A percentile compares a stretch with the other conserved stretches of the same genome.
phyloP scores from a whole-genome alignment of 1,140 invertebrate genomes.

The Neomicropteryx cornuta region DNA sequence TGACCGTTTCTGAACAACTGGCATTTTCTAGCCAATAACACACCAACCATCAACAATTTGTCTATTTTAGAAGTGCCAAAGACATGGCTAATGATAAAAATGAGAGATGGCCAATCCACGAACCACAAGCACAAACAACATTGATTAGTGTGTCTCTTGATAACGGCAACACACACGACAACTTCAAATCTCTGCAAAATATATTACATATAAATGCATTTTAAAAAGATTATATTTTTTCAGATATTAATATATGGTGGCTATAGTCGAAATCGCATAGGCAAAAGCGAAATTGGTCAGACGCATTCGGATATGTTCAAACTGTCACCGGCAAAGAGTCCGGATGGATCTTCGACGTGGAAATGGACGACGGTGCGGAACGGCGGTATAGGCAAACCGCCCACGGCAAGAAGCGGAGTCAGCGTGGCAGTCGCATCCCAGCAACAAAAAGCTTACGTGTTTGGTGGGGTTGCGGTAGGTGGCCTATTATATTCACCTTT shows the following conservation, averaged over 20 bases:
- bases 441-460: constrained; percentile 52
- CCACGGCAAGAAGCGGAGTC: constrained; percentile 20
- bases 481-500: too few species aligned
- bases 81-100: too few species aligned
- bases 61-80: too few species aligned
- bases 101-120: too few species aligned
- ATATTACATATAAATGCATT: background rate
- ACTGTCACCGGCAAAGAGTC: constrained; percentile 56
- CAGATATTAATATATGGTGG: constrained; percentile 75
- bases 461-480: constrained; percentile 34
- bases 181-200: too few species aligned
- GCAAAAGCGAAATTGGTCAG: constrained; percentile 66
- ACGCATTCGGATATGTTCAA: constrained; percentile 76
- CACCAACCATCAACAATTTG: too few species aligned
- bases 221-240: constrained; percentile 7
- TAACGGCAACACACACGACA: too few species aligned
- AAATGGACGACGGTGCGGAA: constrained; percentile 17
- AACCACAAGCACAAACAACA: too few species aligned
- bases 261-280: constrained; percentile 70
- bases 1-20: too few species aligned
- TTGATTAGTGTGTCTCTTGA: too few species aligned
- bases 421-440: constrained; percentile 30
- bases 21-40: too few species aligned
- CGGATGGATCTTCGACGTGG: constrained; percentile 10
- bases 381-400: constrained; percentile 13